phyloP scores from a whole-genome alignment of 2,797 vertebrate species.

The Antrozous pallidus region DNA sequence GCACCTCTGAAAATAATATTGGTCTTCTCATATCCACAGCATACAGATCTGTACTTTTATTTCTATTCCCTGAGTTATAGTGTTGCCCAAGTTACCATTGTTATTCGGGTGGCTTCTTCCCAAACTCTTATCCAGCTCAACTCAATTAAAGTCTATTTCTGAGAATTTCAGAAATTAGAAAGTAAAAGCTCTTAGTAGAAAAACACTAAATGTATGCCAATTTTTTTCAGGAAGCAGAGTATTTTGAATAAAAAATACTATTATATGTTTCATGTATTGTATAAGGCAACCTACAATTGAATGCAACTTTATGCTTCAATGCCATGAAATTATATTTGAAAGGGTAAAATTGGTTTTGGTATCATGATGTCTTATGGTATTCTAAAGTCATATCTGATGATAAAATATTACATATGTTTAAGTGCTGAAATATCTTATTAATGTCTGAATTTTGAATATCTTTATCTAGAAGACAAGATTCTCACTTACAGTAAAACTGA shows the following conservation, averaged over 20 bases:
- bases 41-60: not conserved
- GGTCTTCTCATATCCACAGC: not conserved
- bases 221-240: not conserved
- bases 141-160: not conserved
- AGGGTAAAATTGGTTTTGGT: not conserved
- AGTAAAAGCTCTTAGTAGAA: not conserved
- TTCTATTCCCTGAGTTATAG: not conserved
- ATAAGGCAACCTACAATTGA: not conserved
- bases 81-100: not conserved
- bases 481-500: not conserved
- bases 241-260: not conserved
- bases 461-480: not conserved
- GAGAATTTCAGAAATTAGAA: not conserved
- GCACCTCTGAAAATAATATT: not conserved
- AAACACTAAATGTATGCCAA: not conserved
- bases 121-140: not conserved
- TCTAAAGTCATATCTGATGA: not conserved
- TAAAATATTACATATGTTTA: not conserved
- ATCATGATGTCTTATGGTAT: not conserved
- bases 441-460: not conserved
- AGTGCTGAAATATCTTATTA: not conserved
- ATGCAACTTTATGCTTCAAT: not conserved
- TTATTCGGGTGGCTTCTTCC: not conserved
- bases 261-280: not conserved
- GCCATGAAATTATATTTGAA: not conserved